These are phyloP conservation scores for Anisognathus igniventris DNA, from an alignment of 2,797 vertebrate genomes.

Conservation along the genomic window DNA sequence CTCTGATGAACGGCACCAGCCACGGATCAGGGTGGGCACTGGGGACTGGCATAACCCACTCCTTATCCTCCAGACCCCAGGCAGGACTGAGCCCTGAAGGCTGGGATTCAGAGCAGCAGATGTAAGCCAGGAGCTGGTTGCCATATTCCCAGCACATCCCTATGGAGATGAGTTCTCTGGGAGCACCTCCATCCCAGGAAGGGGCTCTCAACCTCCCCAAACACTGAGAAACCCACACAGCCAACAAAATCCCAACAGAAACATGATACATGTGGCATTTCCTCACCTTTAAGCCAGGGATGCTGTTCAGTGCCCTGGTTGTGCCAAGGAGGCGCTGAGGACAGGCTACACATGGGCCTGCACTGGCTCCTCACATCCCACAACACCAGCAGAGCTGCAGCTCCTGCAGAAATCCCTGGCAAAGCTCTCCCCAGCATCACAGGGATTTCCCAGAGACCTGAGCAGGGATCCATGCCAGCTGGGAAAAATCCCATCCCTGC, in stretches of 20 bases:
- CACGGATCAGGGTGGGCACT: rapidly evolving
- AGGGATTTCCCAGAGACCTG: not conserved
- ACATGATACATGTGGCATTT: rapidly evolving
- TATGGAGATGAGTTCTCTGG: not conserved
- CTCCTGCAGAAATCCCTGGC: not conserved
- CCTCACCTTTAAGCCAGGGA: not conserved
- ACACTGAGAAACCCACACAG: not conserved
- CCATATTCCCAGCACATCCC: not conserved
- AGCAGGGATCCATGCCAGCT: not conserved
- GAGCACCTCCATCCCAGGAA: not conserved
- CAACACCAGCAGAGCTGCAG: not conserved
- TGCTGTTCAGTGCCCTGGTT: rapidly evolving
- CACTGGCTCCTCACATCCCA: not conserved
- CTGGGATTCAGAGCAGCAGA: not conserved
- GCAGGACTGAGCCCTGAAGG: rapidly evolving
- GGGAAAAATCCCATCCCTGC: not conserved
- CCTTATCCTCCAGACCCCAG: not conserved
- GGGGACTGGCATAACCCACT: not conserved
- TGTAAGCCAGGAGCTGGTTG: not conserved
- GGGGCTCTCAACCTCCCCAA: not conserved
- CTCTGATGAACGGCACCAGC: not conserved
- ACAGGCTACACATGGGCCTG: not conserved
- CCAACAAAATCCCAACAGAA: not conserved
- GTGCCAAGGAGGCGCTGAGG: not conserved
- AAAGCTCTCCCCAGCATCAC: not conserved